These are phyloP conservation scores for Lepilemur ruficaudatus DNA, from an alignment of 2,797 vertebrate species.

Conservation along the genomic window DNA sequence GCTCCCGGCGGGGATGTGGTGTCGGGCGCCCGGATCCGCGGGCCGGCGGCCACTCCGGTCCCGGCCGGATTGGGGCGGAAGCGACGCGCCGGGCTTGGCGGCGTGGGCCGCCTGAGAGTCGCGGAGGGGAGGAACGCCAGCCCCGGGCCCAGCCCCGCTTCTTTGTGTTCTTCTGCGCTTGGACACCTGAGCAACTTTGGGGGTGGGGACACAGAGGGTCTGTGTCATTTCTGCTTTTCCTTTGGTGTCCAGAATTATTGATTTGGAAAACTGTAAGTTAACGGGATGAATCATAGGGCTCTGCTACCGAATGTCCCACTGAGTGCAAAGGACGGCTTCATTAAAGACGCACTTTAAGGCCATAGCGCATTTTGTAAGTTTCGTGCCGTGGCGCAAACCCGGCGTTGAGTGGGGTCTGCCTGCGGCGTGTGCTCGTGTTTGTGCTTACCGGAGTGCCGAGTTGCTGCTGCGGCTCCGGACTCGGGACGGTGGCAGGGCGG, in stretches of 20 bases:
- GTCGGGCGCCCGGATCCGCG: not conserved
- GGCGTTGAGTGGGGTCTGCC: not conserved
- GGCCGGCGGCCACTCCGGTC: not conserved
- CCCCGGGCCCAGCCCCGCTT: not conserved
- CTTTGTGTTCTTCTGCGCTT: not conserved
- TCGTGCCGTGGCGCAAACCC: conserved; percentile 3
- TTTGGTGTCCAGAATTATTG: not conserved
- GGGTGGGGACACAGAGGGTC: not conserved
- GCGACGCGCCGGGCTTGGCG: not conserved
- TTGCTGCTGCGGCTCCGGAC: not conserved
- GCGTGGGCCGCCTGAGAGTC: not conserved
- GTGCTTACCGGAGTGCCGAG: conserved; percentile 10
- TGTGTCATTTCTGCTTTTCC: not conserved
- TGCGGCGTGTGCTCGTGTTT: not conserved
- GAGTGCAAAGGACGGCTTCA: not conserved
- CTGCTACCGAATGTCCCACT: not conserved
- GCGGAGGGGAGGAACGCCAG: not conserved
- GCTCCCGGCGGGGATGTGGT: not conserved
- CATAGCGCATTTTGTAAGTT: not conserved
- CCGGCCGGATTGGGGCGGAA: not conserved
- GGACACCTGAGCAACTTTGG: conserved; percentile 45
- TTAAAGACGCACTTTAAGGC: not conserved
- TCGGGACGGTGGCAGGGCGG: not conserved
- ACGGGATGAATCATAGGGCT: not conserved
- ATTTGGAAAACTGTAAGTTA: not conserved